A percentile compares a stretch with the other conserved stretches of the same genome.
Evolutionary conservation across 2,797 vertebrate species (phyloP).

Genomic region (Phataginus tetradactyla): DNA sequence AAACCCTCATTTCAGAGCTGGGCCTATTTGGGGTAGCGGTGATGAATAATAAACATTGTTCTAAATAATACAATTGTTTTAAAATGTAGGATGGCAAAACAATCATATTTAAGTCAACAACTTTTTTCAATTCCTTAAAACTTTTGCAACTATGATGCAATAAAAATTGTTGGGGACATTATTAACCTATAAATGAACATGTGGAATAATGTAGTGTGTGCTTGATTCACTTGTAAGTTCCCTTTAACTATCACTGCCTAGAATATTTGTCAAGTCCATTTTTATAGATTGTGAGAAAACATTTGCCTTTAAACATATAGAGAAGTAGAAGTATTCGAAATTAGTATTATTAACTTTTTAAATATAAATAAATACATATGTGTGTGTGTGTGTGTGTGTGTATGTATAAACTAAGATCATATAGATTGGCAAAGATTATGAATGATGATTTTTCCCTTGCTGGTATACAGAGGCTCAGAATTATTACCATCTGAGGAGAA

Average conservation of each 20-base stretch:
- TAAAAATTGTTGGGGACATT: not conserved
- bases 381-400: not conserved
- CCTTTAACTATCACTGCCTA: not conserved
- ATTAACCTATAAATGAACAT: not conserved
- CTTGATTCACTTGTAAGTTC: not conserved
- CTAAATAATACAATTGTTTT: constrained; percentile 44
- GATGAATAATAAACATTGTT: constrained; percentile 20
- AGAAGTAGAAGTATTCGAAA: not conserved
- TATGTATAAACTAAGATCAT: not conserved
- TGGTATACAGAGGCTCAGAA: not conserved
- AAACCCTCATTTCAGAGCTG: constrained; percentile 47
- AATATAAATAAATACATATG: not conserved
- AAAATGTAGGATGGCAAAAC: constrained; percentile 14
- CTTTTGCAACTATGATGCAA: not conserved
- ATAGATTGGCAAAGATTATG: not conserved
- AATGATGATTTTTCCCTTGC: not conserved
- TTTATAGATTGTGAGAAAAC: not conserved
- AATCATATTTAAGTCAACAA: not conserved
- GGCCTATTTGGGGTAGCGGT: not conserved
- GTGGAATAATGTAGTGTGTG: not conserved
- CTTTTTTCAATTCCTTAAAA: constrained; percentile 1
- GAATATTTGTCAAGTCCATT: not conserved
- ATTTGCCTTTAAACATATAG: not conserved
- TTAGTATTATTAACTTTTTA: not conserved
- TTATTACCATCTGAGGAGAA: not conserved